phyloP scores from a whole-genome alignment of 2,113 vertebrate genomes.

The Gobius niger region DNA sequence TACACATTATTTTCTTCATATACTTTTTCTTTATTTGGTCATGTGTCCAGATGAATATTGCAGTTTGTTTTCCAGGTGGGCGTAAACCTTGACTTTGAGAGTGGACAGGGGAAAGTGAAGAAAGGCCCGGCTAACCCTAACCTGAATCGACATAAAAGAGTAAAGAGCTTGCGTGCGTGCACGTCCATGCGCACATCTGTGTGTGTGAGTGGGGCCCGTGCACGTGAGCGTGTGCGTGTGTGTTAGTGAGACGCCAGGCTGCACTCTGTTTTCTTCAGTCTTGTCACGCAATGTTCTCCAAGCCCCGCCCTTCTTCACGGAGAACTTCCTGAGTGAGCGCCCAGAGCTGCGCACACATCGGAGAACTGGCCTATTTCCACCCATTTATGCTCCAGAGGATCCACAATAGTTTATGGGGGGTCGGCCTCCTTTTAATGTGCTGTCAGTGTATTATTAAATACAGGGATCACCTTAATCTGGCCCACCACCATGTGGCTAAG shows the following conservation, averaged over 20 bases:
- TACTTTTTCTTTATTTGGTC: no score
- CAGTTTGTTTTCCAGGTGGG: neutral
- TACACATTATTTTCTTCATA: no score
- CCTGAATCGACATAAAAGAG: slow-evolving; percentile 55
- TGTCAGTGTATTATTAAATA: slow-evolving; percentile 35
- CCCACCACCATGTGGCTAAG: slow-evolving; percentile 25
- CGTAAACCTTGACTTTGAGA: neutral
- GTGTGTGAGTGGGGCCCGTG: slow-evolving; percentile 4
- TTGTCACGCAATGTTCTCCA: slow-evolving; percentile 63
- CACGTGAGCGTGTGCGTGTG: slow-evolving; percentile 18
- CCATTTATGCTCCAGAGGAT: slow-evolving; percentile 14
- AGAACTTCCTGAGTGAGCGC: slow-evolving; percentile 40
- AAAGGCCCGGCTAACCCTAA: slow-evolving; percentile 31
- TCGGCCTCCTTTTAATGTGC: slow-evolving; percentile 19
- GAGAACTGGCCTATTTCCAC: slow-evolving; percentile 39
- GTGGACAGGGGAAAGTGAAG: slow-evolving; percentile 28
- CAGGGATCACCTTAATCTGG: slow-evolving; percentile 42
- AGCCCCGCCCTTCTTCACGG: slow-evolving; percentile 41
- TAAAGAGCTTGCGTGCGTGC: slow-evolving; percentile 31
- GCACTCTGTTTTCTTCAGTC: slow-evolving; percentile 61
- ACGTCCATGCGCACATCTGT: slow-evolving; percentile 5
- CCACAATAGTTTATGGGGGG: neutral
- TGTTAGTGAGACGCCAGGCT: slow-evolving; percentile 45
- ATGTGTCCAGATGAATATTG: neutral
- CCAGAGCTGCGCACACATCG: slow-evolving; percentile 23